Conservation (phyloP, 2,113 vertebrate species). For the Vanacampus margaritifer region DNA sequence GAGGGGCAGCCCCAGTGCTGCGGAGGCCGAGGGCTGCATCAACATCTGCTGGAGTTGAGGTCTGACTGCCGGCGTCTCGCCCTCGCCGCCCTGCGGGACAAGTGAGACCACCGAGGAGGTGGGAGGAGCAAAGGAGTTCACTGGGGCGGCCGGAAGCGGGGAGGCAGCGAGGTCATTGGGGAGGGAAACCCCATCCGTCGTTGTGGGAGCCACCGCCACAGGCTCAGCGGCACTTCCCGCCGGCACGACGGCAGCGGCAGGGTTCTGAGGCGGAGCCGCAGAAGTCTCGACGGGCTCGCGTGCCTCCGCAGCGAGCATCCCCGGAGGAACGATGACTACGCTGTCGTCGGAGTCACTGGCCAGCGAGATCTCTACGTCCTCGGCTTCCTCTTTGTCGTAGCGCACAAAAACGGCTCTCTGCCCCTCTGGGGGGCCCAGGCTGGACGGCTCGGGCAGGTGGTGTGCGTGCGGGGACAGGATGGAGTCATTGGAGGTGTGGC, state of each 20-base stretch:
- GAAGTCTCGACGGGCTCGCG: conserved; percentile 39
- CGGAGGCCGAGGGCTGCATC: conserved; percentile 65
- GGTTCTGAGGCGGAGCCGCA: conserved; percentile 26
- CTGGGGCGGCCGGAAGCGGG: conserved; percentile 48
- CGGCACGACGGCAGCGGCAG: conserved; percentile 26
- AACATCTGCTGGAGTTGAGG: conserved; percentile 78
- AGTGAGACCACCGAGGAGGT: conserved; percentile 63
- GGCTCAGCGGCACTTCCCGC: neutral
- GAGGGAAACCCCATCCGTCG: conserved; percentile 44
- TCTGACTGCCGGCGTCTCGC: conserved; percentile 54
- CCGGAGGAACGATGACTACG: conserved; percentile 85
- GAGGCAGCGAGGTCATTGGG: conserved; percentile 57
- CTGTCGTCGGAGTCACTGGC: conserved; percentile 88
- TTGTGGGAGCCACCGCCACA: conserved; percentile 1
- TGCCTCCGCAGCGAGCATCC: conserved; percentile 66
- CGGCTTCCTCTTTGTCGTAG: conserved; percentile 84
- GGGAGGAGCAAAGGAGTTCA: conserved; percentile 65
- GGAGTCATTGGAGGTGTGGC: conserved; percentile 52
- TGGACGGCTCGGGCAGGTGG: conserved; percentile 59
- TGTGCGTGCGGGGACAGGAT: conserved; percentile 57
- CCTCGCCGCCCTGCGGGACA: conserved; percentile 43
- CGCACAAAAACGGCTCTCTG: conserved; percentile 83
- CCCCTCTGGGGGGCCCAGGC: conserved; percentile 66
- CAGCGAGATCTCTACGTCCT: conserved; percentile 86
- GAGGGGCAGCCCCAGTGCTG: conserved; percentile 47